Evolutionary conservation across 2,888 invertebrate species (phyloP).

Genomic region (Enchytraeus crypticus): DNA sequence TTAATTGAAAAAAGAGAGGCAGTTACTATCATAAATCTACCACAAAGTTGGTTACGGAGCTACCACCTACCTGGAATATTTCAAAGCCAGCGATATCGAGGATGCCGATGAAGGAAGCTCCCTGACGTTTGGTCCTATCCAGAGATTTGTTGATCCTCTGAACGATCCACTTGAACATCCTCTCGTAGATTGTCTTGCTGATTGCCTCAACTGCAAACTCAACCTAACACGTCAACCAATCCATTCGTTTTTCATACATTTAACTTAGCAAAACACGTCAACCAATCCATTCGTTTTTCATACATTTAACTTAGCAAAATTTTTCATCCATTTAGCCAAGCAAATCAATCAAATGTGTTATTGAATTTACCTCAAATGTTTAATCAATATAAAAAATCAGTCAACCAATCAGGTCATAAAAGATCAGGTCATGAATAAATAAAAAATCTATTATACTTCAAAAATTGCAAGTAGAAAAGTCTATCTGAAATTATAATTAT

Average conservation of each 20-base stretch:
- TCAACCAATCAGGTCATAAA: no score
- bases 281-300: not conserved
- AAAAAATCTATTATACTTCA: no score
- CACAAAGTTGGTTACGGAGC: not conserved
- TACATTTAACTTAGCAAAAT: not conserved
- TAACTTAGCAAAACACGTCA: not conserved
- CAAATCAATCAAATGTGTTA: no score
- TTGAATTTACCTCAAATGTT: no score
- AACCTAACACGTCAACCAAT: slow-evolving; percentile 52
- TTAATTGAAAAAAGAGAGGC: not conserved
- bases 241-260: not conserved
- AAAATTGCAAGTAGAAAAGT: no score
- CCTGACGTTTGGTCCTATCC: slow-evolving; percentile 93
- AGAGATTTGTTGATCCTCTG: slow-evolving; percentile 92
- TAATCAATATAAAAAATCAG: no score
- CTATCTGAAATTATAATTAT: no score
- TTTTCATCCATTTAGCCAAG: not conserved
- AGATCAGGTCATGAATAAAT: no score
- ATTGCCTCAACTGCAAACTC: slow-evolving; percentile 99
- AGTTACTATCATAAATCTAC: not conserved
- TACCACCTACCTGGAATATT: slow-evolving; percentile 72
- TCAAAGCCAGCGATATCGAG: slow-evolving; percentile 99
- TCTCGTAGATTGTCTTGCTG: slow-evolving; percentile 95
- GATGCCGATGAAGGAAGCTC: slow-evolving; percentile 96
- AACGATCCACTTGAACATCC: slow-evolving; percentile 98